Conservation (phyloP, 2,797 vertebrate genomes). For the Acanthurus leucopareius region DNA sequence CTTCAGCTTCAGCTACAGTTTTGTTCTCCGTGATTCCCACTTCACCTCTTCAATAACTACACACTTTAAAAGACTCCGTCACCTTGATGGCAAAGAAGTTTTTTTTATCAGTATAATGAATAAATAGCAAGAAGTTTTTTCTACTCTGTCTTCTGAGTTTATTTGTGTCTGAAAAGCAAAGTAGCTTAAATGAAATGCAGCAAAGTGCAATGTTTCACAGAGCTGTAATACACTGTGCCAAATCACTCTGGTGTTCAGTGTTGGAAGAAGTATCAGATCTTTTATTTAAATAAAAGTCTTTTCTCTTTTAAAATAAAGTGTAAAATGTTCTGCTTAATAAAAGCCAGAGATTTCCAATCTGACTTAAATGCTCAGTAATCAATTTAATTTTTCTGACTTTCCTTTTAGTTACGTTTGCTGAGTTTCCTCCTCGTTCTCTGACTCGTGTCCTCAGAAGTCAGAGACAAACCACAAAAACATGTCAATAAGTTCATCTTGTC, state of each 20-base stretch:
- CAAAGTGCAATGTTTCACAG: background rate
- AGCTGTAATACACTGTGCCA: background rate
- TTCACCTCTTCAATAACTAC: constrained; percentile 15
- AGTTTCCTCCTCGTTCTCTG: too few relatives aligned
- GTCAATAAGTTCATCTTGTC: too few relatives aligned
- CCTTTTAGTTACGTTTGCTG: too few relatives aligned
- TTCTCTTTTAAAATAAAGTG: background rate
- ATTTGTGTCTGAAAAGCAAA: constrained; percentile 6
- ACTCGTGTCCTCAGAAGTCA: too few relatives aligned
- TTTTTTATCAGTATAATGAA: background rate
- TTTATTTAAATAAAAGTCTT: background rate
- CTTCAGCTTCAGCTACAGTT: constrained; percentile 1
- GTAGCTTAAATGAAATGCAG: constrained; percentile 4
- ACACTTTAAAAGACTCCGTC: constrained; percentile 11
- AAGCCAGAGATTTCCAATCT: too few relatives aligned
- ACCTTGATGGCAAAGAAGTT: background rate
- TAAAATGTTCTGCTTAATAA: too few relatives aligned
- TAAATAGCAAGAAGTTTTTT: background rate
- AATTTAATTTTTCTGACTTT: too few relatives aligned
- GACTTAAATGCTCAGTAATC: too few relatives aligned
- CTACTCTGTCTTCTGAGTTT: background rate
- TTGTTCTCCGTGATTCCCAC: constrained; percentile 7
- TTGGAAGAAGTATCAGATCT: background rate
- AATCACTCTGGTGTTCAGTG: background rate
- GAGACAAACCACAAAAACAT: too few relatives aligned